Percentiles rank a stretch among this genome's conserved stretches.
Evolutionary conservation across 64 coral and sea anemone species (phyloP).

Genomic region (Acropora tenuis): DNA sequence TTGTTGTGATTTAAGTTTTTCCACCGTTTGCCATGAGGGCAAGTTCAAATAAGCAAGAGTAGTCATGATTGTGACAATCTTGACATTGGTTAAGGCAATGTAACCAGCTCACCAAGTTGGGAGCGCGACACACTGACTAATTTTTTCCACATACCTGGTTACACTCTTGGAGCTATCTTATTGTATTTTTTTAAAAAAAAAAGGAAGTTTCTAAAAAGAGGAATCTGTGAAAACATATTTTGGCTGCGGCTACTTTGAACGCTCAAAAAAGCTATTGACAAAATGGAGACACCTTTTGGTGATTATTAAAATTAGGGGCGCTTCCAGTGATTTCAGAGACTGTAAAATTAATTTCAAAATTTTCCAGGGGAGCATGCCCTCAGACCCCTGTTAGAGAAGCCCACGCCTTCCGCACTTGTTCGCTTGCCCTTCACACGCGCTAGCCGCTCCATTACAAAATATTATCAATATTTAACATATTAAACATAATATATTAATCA

Average conservation of each 20-base stretch:
- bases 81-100: no score
- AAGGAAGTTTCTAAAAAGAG: neutral
- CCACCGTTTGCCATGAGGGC: no score
- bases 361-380: neutral
- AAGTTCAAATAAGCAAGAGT: no score
- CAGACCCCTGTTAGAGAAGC: neutral
- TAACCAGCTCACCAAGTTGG: no score
- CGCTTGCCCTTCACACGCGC: neutral
- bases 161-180: neutral
- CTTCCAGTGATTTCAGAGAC: neutral
- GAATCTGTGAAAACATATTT: neutral
- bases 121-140: neutral
- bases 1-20: no score
- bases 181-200: neutral
- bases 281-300: neutral
- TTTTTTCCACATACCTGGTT: neutral
- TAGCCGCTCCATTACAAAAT: slow-evolving; percentile 7
- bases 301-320: no score
- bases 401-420: neutral
- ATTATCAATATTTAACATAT: neutral
- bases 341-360: slow-evolving; percentile 11
- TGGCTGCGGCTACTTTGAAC: neutral
- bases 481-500: neutral
- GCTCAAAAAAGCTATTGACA: neutral
- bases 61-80: no score